A percentile compares a stretch with the other conserved stretches of the same genome.
phyloP scores from a whole-genome alignment of 2,888 invertebrate species.

The Psococerastis gibbosa region DNA sequence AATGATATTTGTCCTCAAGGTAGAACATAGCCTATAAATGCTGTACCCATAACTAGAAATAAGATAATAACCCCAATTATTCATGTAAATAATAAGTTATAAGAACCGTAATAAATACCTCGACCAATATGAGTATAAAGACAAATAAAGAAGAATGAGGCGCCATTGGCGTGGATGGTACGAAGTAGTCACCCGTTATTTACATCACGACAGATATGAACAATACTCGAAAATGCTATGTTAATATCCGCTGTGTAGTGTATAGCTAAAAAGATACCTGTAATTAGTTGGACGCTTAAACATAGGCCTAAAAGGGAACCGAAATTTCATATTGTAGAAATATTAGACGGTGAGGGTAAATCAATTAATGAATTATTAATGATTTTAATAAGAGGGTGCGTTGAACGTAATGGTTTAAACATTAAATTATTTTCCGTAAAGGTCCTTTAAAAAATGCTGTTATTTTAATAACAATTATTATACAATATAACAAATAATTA shows the following conservation, averaged over 20 bases:
- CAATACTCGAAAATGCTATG: constrained; percentile 42
- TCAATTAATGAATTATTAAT: constrained; percentile 37
- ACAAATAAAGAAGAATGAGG: constrained; percentile 48
- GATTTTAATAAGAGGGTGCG: constrained; percentile 29
- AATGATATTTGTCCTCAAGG: constrained; percentile 69
- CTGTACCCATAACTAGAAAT: constrained; percentile 47
- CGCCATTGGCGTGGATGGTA: constrained; percentile 47
- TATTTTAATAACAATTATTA: constrained; percentile 39
- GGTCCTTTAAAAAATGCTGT: constrained; percentile 34
- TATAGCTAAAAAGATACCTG: constrained; percentile 49
- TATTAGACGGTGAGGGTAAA: constrained; percentile 39
- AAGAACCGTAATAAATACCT: not conserved
- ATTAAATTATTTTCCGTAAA: constrained; percentile 25
- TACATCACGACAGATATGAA: constrained; percentile 49
- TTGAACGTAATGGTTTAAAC: constrained; percentile 20
- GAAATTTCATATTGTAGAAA: constrained; percentile 47
- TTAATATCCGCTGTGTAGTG: constrained; percentile 44
- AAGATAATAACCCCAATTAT: constrained; percentile 41
- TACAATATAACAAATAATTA: constrained; percentile 37
- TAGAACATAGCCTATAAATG: constrained; percentile 58
- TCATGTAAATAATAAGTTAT: constrained; percentile 35
- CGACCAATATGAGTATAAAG: not conserved
- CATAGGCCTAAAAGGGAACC: constrained; percentile 43
- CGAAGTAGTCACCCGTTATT: constrained; percentile 34
- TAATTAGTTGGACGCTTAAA: constrained; percentile 43